Evolutionary conservation across 2,113 vertebrate species (phyloP), one percentile per base, ranked within the genome.

Genomic region (Psilopogon haemacephalus): DNA sequence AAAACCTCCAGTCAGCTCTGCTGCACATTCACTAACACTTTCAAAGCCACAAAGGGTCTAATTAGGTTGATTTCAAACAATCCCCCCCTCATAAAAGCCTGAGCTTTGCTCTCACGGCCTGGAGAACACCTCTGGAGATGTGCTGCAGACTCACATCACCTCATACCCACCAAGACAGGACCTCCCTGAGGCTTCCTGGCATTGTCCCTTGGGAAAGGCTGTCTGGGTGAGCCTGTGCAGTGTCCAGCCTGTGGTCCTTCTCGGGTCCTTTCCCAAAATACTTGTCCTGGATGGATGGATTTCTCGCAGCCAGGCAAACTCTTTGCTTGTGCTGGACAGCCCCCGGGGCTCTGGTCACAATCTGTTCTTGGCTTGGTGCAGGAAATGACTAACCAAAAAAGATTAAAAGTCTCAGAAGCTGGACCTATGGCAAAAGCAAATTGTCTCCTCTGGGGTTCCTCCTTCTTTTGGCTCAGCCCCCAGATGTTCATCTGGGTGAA

Each of bases 361-460:
- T 74, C 71, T 92, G 1, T 23, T 52, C 78, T 44, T 40, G 54
- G 15, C 24, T 37, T 77, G 21, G 33, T 17, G 35, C 84, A 82
- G 94, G 94, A 95, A 95, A 86, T 93, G 65, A 91, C 80, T 91
- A 44, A 86, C 52, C 16, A 64, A 65, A 72, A n/a, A n/a, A n/a
- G n/a, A n/a, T n/a, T n/a, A n/a, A n/a, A 40, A 12, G 7, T 6
- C 67, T 82, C 56, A 15, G 71, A 74, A 60, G 23, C 18, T 8
- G 50, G 84, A 24, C 56, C 44, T 33, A 50, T 52, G 15, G 67
- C 63, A 87, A 68, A 84, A 78, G 67, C 35, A 50, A 14, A 50
- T 8, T 23, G 5, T 18, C 23, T 58, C 26, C 0, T 19, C 12
- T 23, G 38, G 30, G 30, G n/a, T 75, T 87, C 85, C n/a, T 79